Conservation (phyloP, 2,888 invertebrate genomes). For the Xylota segnis region DNA sequence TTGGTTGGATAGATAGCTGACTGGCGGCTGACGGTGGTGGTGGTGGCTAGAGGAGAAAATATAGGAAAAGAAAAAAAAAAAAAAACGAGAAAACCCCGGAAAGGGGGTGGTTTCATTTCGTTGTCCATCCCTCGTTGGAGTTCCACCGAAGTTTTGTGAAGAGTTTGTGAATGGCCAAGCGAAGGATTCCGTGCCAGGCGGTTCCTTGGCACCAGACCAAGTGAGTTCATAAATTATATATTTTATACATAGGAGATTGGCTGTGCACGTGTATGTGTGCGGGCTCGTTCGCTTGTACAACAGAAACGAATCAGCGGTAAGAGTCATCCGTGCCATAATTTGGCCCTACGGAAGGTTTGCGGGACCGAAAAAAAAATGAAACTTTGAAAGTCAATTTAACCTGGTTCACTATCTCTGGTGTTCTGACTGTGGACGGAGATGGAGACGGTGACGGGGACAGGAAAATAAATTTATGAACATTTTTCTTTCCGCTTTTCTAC, state of each 20-base stretch:
- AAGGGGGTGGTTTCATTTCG: conserved; percentile 70
- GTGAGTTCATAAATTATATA: conserved; percentile 80
- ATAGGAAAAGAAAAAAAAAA: conserved; percentile 17
- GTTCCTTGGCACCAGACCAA: conserved; percentile 76
- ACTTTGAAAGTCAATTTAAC: conserved; percentile 77
- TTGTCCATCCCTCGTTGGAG: conserved; percentile 79
- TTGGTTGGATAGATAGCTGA: conserved; percentile 46
- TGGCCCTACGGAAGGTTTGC: conserved; percentile 67
- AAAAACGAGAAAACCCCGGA: conserved; percentile 34
- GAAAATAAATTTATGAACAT: conserved; percentile 61
- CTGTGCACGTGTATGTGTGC: conserved; percentile 22
- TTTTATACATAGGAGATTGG: conserved; percentile 67
- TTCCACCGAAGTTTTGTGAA: conserved; percentile 72
- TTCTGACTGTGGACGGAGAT: conserved; percentile 6
- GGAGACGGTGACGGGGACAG: no score
- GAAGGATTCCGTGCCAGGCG: conserved; percentile 69
- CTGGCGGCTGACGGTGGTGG: conserved; percentile 24
- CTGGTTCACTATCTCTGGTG: conserved; percentile 63
- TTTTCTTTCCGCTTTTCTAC: conserved; percentile 29
- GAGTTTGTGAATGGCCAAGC: conserved; percentile 78
- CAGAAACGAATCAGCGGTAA: conserved; percentile 52
- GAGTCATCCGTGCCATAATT: conserved; percentile 72
- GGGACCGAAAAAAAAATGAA: conserved; percentile 63
- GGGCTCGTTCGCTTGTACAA: conserved; percentile 8
- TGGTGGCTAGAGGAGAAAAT: conserved; percentile 27